Conservation (phyloP, 2,113 vertebrate species). For the Barnardius zonarius region DNA sequence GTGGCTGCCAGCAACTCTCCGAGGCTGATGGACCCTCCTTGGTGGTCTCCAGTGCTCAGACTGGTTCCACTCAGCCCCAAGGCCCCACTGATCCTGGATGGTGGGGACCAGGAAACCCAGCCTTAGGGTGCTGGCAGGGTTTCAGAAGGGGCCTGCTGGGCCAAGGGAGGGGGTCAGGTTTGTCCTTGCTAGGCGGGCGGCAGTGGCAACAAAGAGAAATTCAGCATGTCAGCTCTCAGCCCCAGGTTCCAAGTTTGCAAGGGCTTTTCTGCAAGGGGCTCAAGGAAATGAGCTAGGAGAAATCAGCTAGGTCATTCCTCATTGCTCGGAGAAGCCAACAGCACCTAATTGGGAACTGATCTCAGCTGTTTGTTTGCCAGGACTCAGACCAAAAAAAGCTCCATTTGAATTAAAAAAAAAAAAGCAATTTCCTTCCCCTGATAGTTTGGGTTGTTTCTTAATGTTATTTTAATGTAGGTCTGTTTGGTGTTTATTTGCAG, state of each 20-base stretch:
- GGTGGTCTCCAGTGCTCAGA: background rate
- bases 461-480: slow-evolving; percentile 34
- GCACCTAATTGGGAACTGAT: slow-evolving; percentile 61
- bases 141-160: background rate
- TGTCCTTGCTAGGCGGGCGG: background rate
- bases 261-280: background rate
- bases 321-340: background rate
- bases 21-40: background rate
- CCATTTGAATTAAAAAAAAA: background rate
- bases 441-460: slow-evolving; percentile 58
- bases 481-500: slow-evolving; percentile 18
- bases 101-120: background rate
- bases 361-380: slow-evolving; percentile 55
- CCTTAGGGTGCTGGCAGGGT: background rate
- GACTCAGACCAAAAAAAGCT: slow-evolving; percentile 33
- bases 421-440: slow-evolving; percentile 41
- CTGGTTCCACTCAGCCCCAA: background rate
- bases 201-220: background rate
- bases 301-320: slow-evolving; percentile 47
- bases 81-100: background rate
- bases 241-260: background rate
- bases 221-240: background rate
- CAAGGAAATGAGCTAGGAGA: background rate
- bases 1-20: background rate
- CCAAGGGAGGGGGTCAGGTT: background rate